These are phyloP conservation scores for Morpho deidamia DNA, from an alignment of 2,888 invertebrate species.

Conservation along the genomic window DNA sequence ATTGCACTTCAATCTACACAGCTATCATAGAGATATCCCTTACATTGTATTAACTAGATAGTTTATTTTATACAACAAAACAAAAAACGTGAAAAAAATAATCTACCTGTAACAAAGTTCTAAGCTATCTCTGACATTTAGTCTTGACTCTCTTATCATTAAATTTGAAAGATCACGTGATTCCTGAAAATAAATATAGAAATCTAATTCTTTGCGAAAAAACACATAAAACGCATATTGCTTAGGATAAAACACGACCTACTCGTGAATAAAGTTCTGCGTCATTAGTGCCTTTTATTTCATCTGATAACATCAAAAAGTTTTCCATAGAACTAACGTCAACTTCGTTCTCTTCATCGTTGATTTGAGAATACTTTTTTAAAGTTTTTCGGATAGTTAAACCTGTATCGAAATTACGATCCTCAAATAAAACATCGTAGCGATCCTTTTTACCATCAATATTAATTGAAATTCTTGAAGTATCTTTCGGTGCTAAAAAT, in stretches of 20 bases:
- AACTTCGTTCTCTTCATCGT: not conserved
- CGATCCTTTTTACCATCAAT: conserved; percentile 50
- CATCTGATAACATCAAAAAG: conserved; percentile 28
- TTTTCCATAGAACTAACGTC: conserved; percentile 29
- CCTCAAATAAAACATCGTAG: conserved; percentile 47
- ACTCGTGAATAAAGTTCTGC: conserved; percentile 4
- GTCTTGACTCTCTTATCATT: conserved; percentile 30
- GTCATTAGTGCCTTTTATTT: not conserved
- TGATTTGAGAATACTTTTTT: conserved; percentile 23
- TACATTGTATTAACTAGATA: not conserved
- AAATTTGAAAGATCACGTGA: conserved; percentile 25
- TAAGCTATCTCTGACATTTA: conserved; percentile 55
- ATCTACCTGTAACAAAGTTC: conserved; percentile 57
- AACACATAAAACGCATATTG: no score
- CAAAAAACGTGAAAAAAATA: conserved; percentile 22
- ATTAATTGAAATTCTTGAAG: conserved; percentile 49
- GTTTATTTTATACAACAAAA: not conserved
- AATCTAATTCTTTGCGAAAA: not conserved
- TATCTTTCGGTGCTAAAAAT: conserved; percentile 26
- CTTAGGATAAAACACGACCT: conserved; percentile 4
- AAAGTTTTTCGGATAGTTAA: conserved; percentile 39
- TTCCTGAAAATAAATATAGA: conserved; percentile 41
- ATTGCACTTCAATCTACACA: no score
- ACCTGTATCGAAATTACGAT: conserved; percentile 39
- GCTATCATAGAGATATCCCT: no score